Conservation (phyloP, 1,140 invertebrate species). For the Meloidogyne floridensis region DNA sequence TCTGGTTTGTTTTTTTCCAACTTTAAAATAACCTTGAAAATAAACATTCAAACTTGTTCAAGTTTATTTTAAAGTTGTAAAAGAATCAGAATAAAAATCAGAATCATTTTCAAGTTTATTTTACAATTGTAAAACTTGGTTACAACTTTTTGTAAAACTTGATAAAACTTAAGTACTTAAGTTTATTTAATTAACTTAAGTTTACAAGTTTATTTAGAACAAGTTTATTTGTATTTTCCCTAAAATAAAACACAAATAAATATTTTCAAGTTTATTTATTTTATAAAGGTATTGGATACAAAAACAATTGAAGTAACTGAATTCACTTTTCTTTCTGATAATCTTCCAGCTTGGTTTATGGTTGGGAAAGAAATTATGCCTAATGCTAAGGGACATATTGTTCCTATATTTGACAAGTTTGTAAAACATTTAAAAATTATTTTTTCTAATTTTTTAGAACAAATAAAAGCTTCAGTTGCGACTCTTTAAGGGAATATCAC, state of each 20-base stretch:
- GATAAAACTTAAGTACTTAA: too few species aligned
- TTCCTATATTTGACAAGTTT: slow-evolving; percentile 59
- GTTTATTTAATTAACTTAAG: too few species aligned
- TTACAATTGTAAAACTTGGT: background rate
- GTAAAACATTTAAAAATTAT: slow-evolving; percentile 10
- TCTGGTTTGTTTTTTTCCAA: too few species aligned
- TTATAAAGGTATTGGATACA: slow-evolving; percentile 56
- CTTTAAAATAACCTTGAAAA: slow-evolving; percentile 7
- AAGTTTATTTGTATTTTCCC: background rate
- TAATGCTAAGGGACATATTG: slow-evolving; percentile 58
- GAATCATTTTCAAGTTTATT: background rate
- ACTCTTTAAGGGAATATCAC: slow-evolving; percentile 58
- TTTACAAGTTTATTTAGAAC: background rate
- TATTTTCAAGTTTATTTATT: background rate
- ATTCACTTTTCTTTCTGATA: slow-evolving; percentile 49
- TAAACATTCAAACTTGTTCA: too few species aligned
- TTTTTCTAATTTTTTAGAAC: slow-evolving; percentile 34
- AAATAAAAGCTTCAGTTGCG: slow-evolving; percentile 52
- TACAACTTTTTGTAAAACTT: too few species aligned
- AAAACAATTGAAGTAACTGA: slow-evolving; percentile 61
- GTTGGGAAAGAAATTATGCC: slow-evolving; percentile 63
- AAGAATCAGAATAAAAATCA: too few species aligned
- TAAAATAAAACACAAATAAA: too few species aligned
- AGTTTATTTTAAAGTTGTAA: background rate
- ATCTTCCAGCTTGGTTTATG: slow-evolving; percentile 60